Evolutionary conservation across 2,113 vertebrate species (phyloP).

Genomic region (Mus pahari): DNA sequence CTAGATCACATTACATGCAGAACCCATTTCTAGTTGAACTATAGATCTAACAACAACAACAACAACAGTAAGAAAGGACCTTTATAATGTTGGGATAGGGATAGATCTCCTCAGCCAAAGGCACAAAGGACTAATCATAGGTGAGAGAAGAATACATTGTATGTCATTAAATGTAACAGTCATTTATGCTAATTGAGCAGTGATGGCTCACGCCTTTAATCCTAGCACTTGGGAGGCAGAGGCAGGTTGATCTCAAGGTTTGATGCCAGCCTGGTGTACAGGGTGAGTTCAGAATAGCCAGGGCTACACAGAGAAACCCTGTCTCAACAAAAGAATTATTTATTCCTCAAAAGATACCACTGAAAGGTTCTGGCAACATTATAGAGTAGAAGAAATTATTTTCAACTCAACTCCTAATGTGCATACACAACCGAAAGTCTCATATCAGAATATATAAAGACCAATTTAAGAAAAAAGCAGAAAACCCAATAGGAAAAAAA

Average conservation of each 20-base stretch:
- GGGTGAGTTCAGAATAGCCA: no score
- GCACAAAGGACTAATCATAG: background rate
- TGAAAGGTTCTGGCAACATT: background rate
- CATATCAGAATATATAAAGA: background rate
- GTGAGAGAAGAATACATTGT: background rate
- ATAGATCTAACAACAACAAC: background rate
- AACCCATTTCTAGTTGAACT: background rate
- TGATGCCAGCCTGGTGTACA: no score
- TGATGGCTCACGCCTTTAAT: no score
- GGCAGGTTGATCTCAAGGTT: no score
- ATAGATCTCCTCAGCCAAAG: background rate
- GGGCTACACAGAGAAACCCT: no score
- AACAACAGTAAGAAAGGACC: background rate
- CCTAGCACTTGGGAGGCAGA: no score
- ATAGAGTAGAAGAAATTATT: background rate
- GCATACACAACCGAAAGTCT: background rate
- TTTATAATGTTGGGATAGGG: background rate
- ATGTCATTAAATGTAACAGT: background rate
- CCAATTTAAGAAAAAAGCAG: background rate
- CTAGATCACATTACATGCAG: background rate
- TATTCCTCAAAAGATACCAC: background rate
- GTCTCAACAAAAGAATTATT: no score
- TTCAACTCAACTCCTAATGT: background rate
- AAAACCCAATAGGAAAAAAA: background rate
- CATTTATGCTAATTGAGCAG: no score